Evolutionary conservation across 2,113 vertebrate genomes (phyloP), one percentile per base, ranked within the genome.

Genomic region (Pungitius pungitius): DNA sequence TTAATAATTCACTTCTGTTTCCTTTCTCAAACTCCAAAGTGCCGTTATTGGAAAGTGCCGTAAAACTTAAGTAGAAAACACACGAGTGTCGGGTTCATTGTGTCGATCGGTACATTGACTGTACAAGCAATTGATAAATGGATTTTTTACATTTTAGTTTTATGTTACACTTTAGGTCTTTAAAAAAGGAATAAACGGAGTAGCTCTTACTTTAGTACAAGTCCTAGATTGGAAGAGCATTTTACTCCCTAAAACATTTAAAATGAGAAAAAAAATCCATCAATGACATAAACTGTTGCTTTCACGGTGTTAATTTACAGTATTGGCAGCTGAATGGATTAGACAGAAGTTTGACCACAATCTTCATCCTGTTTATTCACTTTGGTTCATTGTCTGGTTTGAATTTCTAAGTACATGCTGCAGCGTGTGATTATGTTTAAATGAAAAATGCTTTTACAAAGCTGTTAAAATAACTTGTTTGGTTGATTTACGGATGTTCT

Each of bases 311-410:
- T 57, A 8, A 26, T 58, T 66, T 0, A 1, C 27, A 52, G 13
- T 33, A 17, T 49, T 61, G 33, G 26, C 1, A 8, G 7, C 57
- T 15, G 13, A 49, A 35, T 20, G 6, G 54, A 68, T 63, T 63
- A 59, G 43, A 71, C 15, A 66, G 54, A 57, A 30, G 5, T 55
- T 69, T 22, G 37, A 37, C 27, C 60, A 67, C 33, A 47, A 20
- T 61, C 56, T 37, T 18, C 20, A 57, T 33, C 35, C 14, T 11
- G 11, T 65, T 58, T 64, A 30, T 82, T 76, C 62, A 45, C 55
- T 40, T 2, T 39, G 66, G 40, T 39, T 76, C 55, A 66, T 35
- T 72, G 27, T 77, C 18, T 63, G 51, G n/a, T 52, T 63, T 73
- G 45, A 40, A 82, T 40, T 62, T 40, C 69, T 65, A 37, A 35